A percentile compares a stretch with the other conserved stretches of the same genome.
These are phyloP conservation scores for Oscheius sp. DNA, from an alignment of 2,888 invertebrate species.

Conservation along the genomic window DNA sequence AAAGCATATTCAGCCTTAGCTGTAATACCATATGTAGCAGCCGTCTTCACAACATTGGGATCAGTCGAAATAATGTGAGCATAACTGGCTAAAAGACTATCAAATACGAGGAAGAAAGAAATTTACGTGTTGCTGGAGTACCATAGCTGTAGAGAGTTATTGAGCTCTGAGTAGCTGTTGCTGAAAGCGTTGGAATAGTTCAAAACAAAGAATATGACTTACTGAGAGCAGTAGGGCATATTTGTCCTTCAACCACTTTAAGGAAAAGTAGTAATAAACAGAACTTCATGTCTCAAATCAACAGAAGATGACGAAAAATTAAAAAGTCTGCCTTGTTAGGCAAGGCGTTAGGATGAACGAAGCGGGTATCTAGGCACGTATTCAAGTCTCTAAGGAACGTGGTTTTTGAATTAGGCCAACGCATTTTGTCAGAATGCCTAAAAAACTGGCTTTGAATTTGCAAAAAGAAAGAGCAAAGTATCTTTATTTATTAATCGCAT, in stretches of 20 bases:
- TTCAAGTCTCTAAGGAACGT: conserved; percentile 14
- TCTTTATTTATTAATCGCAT: no score
- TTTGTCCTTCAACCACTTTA: background rate
- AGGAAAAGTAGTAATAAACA: conserved; percentile 1
- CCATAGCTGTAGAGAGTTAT: conserved; percentile 9
- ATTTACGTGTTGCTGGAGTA: background rate
- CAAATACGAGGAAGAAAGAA: no score
- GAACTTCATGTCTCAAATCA: no score
- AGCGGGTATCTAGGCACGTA: background rate
- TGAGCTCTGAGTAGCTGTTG: background rate
- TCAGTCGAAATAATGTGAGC: conserved; percentile 4
- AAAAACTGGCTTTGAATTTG: background rate
- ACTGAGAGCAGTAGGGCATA: background rate
- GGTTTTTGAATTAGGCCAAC: background rate
- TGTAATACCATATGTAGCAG: background rate
- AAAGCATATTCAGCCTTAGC: background rate
- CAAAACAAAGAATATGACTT: background rate
- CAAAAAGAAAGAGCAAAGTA: background rate
- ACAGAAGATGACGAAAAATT: background rate
- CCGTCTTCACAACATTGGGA: background rate
- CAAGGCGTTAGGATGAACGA: background rate
- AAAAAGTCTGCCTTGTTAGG: background rate
- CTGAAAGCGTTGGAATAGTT: no score
- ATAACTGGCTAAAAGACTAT: background rate
- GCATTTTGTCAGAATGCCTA: conserved; percentile 9